Conservation (phyloP, 2,888 invertebrate species). For the Orthonevra nobilis region DNA sequence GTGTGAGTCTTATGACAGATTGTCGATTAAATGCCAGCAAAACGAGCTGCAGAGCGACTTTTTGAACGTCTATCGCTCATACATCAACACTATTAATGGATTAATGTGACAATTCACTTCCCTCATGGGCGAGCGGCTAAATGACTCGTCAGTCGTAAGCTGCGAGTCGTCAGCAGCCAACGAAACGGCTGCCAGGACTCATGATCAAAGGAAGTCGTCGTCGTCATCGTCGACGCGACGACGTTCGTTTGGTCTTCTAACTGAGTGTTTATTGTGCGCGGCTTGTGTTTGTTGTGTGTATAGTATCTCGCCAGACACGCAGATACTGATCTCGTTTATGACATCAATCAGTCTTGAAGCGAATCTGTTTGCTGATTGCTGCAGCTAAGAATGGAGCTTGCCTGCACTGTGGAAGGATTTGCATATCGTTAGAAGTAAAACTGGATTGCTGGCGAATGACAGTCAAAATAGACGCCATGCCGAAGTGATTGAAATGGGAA, state of each 20-base stretch:
- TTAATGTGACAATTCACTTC: constrained; percentile 52
- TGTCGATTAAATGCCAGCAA: constrained; percentile 53
- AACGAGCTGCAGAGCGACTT: constrained; percentile 3
- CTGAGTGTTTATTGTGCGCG: background rate
- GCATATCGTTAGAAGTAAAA: constrained; percentile 9
- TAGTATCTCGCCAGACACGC: background rate
- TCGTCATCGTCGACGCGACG: background rate
- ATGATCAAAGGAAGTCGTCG: too few species aligned
- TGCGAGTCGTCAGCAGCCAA: background rate
- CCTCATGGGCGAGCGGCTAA: background rate
- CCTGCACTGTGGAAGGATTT: background rate
- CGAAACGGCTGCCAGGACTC: background rate
- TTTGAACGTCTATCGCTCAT: background rate
- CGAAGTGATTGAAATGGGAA: too few species aligned
- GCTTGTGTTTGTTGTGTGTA: constrained; percentile 7
- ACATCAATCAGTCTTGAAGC: constrained; percentile 34
- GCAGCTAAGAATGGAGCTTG: background rate
- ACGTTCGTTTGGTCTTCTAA: too few species aligned
- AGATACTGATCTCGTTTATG: constrained; percentile 33
- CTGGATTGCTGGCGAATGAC: constrained; percentile 36
- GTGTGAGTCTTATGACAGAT: constrained; percentile 52
- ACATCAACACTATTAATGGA: constrained; percentile 38
- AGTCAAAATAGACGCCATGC: too few species aligned
- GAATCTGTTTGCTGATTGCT: constrained; percentile 9
- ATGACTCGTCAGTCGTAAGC: too few species aligned